These are phyloP conservation scores for Sylvia atricapilla DNA, from an alignment of 2,113 vertebrate species.

Conservation along the genomic window DNA sequence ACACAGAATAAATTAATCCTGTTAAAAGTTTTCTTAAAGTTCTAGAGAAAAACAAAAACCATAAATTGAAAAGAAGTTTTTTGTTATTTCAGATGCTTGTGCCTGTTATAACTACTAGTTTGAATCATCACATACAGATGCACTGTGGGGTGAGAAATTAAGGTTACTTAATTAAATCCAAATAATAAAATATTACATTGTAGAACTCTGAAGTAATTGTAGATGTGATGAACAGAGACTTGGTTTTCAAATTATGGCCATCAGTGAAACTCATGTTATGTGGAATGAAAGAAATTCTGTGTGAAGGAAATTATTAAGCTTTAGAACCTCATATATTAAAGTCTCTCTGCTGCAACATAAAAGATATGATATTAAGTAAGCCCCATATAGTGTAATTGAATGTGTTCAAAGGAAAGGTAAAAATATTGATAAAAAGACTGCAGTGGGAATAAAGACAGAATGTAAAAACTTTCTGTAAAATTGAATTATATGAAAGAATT, in stretches of 20 bases:
- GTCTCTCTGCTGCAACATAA: background rate
- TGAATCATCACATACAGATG: rapidly evolving
- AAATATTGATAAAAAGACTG: background rate
- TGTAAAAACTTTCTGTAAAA: conserved; percentile 2
- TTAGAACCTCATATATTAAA: background rate
- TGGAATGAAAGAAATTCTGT: background rate
- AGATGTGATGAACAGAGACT: background rate
- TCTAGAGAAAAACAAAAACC: background rate
- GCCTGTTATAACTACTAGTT: background rate
- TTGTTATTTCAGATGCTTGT: background rate
- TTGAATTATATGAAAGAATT: background rate
- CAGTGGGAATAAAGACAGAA: background rate
- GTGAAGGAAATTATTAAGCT: background rate
- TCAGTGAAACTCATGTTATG: background rate
- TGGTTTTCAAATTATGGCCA: background rate
- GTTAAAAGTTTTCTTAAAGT: background rate
- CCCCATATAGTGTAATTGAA: background rate
- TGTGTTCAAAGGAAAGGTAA: background rate
- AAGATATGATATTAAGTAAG: background rate
- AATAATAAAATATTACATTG: background rate
- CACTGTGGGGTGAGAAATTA: background rate
- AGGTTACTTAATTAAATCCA: background rate
- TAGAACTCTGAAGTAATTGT: background rate
- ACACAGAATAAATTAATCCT: background rate
- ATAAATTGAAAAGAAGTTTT: background rate